phyloP scores from a whole-genome alignment of 2,797 vertebrate species.

The Gymnodraco acuticeps region DNA sequence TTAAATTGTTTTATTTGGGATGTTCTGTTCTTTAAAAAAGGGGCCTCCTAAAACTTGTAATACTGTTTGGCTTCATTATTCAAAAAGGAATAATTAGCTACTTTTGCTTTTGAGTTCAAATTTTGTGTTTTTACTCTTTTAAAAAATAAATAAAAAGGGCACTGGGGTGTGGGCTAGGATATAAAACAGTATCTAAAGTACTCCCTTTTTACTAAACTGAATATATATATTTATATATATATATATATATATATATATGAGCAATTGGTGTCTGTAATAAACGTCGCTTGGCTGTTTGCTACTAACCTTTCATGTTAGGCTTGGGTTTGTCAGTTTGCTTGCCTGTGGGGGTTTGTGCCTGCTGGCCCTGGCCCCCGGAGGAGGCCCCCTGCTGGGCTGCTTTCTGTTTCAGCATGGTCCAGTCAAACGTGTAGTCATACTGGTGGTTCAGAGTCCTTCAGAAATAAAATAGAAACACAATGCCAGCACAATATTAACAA shows the following conservation, averaged over 20 bases:
- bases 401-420: slow-evolving; percentile 99
- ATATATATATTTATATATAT: slow-evolving; percentile 62
- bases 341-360: slow-evolving; percentile 99
- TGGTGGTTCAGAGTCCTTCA: slow-evolving; percentile 98
- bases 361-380: slow-evolving; percentile 98
- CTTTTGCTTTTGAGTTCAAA: slow-evolving; percentile 73
- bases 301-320: slow-evolving; percentile 99
- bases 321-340: slow-evolving; percentile 99
- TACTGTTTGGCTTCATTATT: slow-evolving; percentile 74
- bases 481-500: background rate
- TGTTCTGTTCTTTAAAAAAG: slow-evolving; percentile 71
- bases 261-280: slow-evolving; percentile 88
- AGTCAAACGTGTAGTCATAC: slow-evolving; percentile 99
- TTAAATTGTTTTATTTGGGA: slow-evolving; percentile 76
- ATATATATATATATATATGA: slow-evolving; percentile 70
- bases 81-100: slow-evolving; percentile 27
- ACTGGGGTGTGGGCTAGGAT: slow-evolving; percentile 54
- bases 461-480: slow-evolving; percentile 33
- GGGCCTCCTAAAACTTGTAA: slow-evolving; percentile 90
- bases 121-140: slow-evolving; percentile 62
- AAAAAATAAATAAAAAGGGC: slow-evolving; percentile 36
- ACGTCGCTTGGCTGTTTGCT: slow-evolving; percentile 99
- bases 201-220: slow-evolving; percentile 65
- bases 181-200: slow-evolving; percentile 52
- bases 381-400: slow-evolving; percentile 99